phyloP scores from a whole-genome alignment of 1,140 invertebrate genomes.

The Drosophila sp. region DNA sequence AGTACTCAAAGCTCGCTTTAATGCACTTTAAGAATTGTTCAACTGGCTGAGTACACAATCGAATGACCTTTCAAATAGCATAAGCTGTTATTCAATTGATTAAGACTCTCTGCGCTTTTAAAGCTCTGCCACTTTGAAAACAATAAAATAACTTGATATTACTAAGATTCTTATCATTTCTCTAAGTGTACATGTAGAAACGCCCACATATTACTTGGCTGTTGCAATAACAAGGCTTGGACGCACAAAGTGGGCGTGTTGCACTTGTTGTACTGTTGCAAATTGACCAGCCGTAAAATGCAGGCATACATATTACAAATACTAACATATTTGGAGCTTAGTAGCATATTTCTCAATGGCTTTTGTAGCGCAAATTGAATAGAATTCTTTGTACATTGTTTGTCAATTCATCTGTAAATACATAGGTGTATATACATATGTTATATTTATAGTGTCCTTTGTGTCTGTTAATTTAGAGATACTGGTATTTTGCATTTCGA shows the following conservation, averaged over 20 bases:
- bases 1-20: no score
- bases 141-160: no score
- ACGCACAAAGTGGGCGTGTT: constrained; percentile 5
- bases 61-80: no score
- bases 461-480: constrained; percentile 8
- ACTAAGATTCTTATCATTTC: neutral
- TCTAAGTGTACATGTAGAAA: neutral
- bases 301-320: neutral
- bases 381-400: constrained; percentile 49
- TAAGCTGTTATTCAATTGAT: no score
- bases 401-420: constrained; percentile 43
- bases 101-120: no score
- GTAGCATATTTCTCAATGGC: constrained; percentile 9
- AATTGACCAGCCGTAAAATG: constrained; percentile 14
- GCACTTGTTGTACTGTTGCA: neutral
- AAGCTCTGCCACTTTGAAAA: no score
- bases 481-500: neutral
- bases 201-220: neutral
- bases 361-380: constrained; percentile 9
- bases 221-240: constrained; percentile 2
- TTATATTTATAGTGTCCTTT: constrained; percentile 15
- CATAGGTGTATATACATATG: no score
- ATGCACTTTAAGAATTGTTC: no score
- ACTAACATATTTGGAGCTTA: neutral
- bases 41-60: no score